Conservation (phyloP, 2,888 invertebrate species). For the Diaprepes abbreviatus region DNA sequence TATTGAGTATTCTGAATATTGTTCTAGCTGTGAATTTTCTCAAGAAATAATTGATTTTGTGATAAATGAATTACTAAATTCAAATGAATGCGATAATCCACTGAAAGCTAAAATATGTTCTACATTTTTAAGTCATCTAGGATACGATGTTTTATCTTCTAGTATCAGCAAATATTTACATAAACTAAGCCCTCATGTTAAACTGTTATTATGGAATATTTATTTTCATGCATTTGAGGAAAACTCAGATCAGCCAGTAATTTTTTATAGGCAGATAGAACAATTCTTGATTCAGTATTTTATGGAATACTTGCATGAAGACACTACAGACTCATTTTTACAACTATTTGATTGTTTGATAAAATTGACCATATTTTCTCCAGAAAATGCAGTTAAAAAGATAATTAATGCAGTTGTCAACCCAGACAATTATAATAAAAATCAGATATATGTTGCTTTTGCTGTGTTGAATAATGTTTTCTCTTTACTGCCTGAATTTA, state of each 20-base stretch:
- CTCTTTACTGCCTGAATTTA: not conserved
- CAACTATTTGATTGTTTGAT: not conserved
- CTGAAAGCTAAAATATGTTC: not conserved
- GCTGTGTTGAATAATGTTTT: slow-evolving; percentile 1
- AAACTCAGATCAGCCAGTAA: not conserved
- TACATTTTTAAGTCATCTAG: not conserved
- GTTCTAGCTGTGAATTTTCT: slow-evolving; percentile 24
- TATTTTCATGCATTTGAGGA: slow-evolving; percentile 11
- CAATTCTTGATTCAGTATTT: slow-evolving; percentile 26
- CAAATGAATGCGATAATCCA: slow-evolving; percentile 24
- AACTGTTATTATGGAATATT: slow-evolving; percentile 10
- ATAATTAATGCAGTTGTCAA: slow-evolving; percentile 5
- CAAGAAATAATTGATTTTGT: slow-evolving; percentile 32
- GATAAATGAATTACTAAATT: slow-evolving; percentile 35
- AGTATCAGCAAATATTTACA: slow-evolving; percentile 11
- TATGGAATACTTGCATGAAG: not conserved
- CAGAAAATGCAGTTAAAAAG: slow-evolving; percentile 1
- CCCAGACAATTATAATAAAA: slow-evolving; percentile 1
- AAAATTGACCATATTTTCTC: not conserved
- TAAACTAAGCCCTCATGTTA: slow-evolving; percentile 15
- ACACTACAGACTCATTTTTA: slow-evolving; percentile 21
- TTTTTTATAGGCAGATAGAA: slow-evolving; percentile 19
- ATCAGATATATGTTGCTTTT: slow-evolving; percentile 26
- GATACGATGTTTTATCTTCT: not conserved
- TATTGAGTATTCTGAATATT: slow-evolving; percentile 26